Percentiles rank a stretch among this genome's conserved stretches.
Conservation (phyloP, 2,888 invertebrate genomes). For the Xestoiulus laeticollis region DNA sequence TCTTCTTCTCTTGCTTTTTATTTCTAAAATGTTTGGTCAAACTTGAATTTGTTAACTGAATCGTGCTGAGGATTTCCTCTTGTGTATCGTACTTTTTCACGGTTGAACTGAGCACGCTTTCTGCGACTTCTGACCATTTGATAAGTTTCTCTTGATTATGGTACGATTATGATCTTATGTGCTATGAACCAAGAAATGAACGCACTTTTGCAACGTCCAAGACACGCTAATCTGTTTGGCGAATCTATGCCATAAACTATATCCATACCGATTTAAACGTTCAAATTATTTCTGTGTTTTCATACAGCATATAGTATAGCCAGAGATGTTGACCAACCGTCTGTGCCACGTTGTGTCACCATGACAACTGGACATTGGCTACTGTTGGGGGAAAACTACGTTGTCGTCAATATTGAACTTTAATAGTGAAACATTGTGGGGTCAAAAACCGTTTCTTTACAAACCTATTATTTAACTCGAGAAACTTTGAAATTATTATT, state of each 20-base stretch:
- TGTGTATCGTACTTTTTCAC: neutral
- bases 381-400: neutral
- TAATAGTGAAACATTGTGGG: too few relatives aligned
- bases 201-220: slow-evolving; percentile 18
- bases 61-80: neutral
- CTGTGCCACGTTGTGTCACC: neutral
- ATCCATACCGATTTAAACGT: slow-evolving; percentile 5
- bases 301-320: neutral
- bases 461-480: too few relatives aligned
- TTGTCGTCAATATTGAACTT: neutral
- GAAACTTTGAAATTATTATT: too few relatives aligned
- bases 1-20: neutral
- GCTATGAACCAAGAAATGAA: slow-evolving; percentile 26
- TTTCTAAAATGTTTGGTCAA: slow-evolving; percentile 18
- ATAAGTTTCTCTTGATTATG: slow-evolving; percentile 18
- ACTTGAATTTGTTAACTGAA: slow-evolving; percentile 26
- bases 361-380: neutral
- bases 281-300: slow-evolving; percentile 7
- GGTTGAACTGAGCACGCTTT: neutral
- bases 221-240: slow-evolving; percentile 26
- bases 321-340: neutral
- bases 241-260: slow-evolving; percentile 26
- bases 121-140: neutral
- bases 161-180: slow-evolving; percentile 26
- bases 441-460: too few relatives aligned